Base-by-base conservation (phyloP, 2,888 invertebrate species). In the Rotaria socialis region DNA sequence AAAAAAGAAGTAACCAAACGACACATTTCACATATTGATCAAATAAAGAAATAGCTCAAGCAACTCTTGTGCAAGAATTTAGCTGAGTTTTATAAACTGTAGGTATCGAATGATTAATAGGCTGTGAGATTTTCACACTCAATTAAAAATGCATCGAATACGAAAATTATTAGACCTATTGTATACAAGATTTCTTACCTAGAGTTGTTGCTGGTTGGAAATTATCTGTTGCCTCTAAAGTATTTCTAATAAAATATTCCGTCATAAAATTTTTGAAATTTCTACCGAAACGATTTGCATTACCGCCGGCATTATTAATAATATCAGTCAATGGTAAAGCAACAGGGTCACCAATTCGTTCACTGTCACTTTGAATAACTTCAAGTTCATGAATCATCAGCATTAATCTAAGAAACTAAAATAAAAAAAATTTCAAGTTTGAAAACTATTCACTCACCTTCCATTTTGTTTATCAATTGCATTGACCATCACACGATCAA, bases 291-390 rank as follows among this genome's bases (percentile, higher is more conserved):
- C 27, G 67, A 67, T 27, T 67, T 14, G 35, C 14, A 35, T 27
- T 67, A 41, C 80, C 14, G 47, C 80, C 8, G 35, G 2, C 35
- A 47, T 7, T 47, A 47, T 47, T 47, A 10, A 47, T 47, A n/a
- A 47, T 80, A 80, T 80, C 47, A n/a, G 47, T 80, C 35, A 80
- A 47, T 80, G 80, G 80, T 80, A 80, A n/a, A 47, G 80, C 47
- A 47, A n/a, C 47, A 7, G 80, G 80, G 6, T 80, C 47, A 24
- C 80, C 80, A 80, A 80, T 80, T 47, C n/a, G 80, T n/a, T 80
- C 24, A n/a, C 24, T 4, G 24, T 47, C 47, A 47, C n/a, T 80
- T 47, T 43, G n/a, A n/a, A 80, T 2, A 24, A 80, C 80, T 47
- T 43, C 47, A 22, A 80, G 80, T 8, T 80, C 80, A n/a, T 47